phyloP scores from a whole-genome alignment of 2,888 invertebrate species.

The Spicauda simplicius region DNA sequence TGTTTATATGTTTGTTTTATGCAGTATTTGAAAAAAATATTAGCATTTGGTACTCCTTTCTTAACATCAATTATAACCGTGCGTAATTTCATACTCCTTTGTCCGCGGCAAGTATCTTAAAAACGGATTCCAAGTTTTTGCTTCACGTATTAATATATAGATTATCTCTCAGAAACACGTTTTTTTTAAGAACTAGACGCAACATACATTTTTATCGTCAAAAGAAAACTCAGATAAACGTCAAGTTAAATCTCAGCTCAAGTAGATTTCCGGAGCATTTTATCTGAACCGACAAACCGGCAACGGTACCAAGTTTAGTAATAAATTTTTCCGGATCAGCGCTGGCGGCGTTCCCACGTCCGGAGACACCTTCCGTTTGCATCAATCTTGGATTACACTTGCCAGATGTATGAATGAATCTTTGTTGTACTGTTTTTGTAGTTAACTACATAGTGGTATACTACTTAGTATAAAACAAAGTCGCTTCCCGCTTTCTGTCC shows the following conservation, averaged over 20 bases:
- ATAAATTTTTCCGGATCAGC: conserved; percentile 25
- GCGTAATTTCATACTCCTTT: too few species aligned
- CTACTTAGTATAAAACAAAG: too few species aligned
- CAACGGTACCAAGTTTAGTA: conserved; percentile 23
- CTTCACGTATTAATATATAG: too few species aligned
- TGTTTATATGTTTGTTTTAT: too few species aligned
- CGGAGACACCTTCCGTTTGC: conserved; percentile 17
- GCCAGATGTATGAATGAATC: conserved; percentile 2
- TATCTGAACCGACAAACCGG: conserved; percentile 30
- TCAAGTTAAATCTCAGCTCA: conserved; percentile 23
- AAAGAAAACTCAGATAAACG: conserved; percentile 2
- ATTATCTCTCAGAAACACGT: too few species aligned
- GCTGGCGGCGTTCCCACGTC: conserved; percentile 7
- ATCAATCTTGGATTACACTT: conserved; percentile 23
- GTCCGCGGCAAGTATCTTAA: too few species aligned
- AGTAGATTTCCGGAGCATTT: conserved; percentile 27
- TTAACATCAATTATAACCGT: too few species aligned
- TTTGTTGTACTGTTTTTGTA: background rate
- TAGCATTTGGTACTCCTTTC: too few species aligned
- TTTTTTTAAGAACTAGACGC: background rate
- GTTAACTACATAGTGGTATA: too few species aligned
- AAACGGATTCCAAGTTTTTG: too few species aligned
- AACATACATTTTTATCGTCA: background rate
- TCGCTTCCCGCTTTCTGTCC: too few species aligned
- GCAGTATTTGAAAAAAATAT: too few species aligned